Percentiles rank a stretch among this genome's conserved stretches.
Evolutionary conservation across 2,888 invertebrate species (phyloP).

Genomic region (Lepeophtheirus nordmannii): DNA sequence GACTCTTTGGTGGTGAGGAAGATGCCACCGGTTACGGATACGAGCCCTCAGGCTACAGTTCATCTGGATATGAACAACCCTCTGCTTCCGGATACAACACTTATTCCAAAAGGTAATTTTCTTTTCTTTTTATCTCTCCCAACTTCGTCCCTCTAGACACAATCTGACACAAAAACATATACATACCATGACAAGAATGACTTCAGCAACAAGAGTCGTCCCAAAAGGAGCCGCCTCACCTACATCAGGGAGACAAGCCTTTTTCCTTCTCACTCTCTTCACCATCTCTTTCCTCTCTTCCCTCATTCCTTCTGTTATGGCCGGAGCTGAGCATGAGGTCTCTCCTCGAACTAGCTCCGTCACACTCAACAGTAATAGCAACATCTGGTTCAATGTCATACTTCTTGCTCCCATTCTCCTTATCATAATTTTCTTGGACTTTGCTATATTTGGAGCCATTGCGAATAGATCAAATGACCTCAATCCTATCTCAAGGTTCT

Average conservation of each 20-base stretch:
- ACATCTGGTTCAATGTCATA: background rate
- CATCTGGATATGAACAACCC: constrained; percentile 22
- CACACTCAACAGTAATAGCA: background rate
- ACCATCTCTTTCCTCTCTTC: background rate
- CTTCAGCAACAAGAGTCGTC: too few relatives aligned
- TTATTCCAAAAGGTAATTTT: constrained; percentile 24
- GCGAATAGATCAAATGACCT: constrained; percentile 19
- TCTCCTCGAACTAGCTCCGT: background rate
- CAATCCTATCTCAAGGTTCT: constrained; percentile 21
- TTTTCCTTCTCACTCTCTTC: background rate
- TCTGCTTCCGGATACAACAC: constrained; percentile 14
- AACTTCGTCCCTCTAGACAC: background rate
- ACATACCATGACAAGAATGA: background rate
- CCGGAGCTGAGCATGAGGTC: background rate
- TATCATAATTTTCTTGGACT: constrained; percentile 17
- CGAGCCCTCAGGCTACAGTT: constrained; percentile 17
- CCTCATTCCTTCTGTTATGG: background rate
- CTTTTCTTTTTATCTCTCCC: background rate
- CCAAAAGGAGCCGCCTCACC: background rate
- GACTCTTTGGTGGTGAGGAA: background rate
- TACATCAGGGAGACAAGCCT: background rate
- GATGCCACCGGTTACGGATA: constrained; percentile 20
- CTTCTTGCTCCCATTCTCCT: constrained; percentile 6
- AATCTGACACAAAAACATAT: background rate
- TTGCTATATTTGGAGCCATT: constrained; percentile 23